phyloP scores from a whole-genome alignment of 2,113 vertebrate genomes.

The Psilopogon haemacephalus region DNA sequence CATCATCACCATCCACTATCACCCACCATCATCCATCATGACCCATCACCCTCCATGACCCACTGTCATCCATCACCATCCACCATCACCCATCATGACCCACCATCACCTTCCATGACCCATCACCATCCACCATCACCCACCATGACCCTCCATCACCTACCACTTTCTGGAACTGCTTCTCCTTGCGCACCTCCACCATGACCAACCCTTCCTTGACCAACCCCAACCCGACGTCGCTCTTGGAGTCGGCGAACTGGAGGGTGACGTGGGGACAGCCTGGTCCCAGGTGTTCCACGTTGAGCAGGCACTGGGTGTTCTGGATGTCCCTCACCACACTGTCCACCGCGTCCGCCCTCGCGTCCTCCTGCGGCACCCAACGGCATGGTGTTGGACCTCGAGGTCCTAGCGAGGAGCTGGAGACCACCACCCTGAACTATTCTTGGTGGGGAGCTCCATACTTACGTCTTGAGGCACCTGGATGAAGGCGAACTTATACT shows the following conservation, averaged over 20 bases:
- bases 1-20: not conserved
- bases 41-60: not conserved
- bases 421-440: no score
- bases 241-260: not conserved
- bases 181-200: slow-evolving; percentile 16
- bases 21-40: no score
- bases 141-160: no score
- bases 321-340: slow-evolving; percentile 31
- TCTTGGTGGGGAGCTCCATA: not conserved
- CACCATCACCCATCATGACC: no score
- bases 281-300: not conserved
- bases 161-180: slow-evolving; percentile 22
- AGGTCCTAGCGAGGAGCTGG: not conserved
- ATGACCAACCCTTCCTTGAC: slow-evolving; percentile 24
- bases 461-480: slow-evolving; percentile 10
- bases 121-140: not conserved
- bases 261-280: slow-evolving; percentile 5
- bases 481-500: slow-evolving; percentile 22
- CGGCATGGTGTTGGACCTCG: not conserved
- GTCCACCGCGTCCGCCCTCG: not conserved
- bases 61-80: no score
- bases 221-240: slow-evolving; percentile 1
- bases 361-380: not conserved
- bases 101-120: no score
- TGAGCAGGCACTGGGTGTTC: slow-evolving; percentile 24